Base-by-base conservation (phyloP, 2,888 invertebrate species). In the Limnephilus rhombicus region DNA sequence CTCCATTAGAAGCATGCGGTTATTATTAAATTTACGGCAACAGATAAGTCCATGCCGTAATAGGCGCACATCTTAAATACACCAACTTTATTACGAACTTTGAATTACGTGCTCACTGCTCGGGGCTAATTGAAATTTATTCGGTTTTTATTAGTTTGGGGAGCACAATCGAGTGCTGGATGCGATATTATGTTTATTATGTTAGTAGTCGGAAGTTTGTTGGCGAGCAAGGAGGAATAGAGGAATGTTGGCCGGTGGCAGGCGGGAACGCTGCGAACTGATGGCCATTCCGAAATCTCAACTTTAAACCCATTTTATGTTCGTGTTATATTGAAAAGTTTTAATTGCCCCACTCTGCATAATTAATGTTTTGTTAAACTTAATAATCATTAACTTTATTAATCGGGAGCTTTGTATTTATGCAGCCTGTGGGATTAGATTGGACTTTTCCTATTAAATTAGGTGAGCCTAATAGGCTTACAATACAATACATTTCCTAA, bases 81-180 rank as follows among this genome's bases (percentile, higher is more conserved):
- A 80, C 45, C 80, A 92, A 93, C 86, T 93, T 92, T 93, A 90
- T 90, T 86, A 90, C 83, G 41, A 92, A 93, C 81, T 93, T 93
- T 92, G 92, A 88, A 90, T 89, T 92, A 91, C 93, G 93, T 92
- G 91, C 53, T 53, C 53, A 18, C 53, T 68, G 68, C 91, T 90
- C 88, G 49, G 93, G 90, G 91, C 90, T 93, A 93, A 93, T 93
- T 93, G 93, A 93, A 93, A 93, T 93, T 93, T 93, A 93, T 93
- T 93, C 89, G 53, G 90, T 93, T 93, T 93, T 93, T 93, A 93
- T 93, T 93, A 93, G 92, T 93, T 93, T 80, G 86, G 91, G 86
- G 80, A 91, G 49, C 85, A n/a, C 80, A 83, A 92, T 91, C 89
- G 87, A 49, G 87, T 80, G 86, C 82, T 85, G 41, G 68, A 68